Evolutionary conservation across 2,113 vertebrate genomes (phyloP), one percentile per base, ranked within the genome.

Genomic region (Burhinus bistriatus): DNA sequence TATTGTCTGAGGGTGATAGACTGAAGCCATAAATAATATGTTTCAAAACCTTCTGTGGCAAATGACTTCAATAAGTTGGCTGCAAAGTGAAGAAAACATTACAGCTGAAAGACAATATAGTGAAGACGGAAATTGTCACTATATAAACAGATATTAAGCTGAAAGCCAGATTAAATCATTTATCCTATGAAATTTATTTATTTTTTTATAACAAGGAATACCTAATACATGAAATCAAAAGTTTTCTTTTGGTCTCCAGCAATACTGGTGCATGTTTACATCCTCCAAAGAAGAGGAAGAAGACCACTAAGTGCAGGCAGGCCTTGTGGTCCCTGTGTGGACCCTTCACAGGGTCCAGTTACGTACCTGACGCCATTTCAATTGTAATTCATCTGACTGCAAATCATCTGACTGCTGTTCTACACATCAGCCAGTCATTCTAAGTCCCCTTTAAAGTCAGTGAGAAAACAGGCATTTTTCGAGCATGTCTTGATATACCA

Each of bases 11-110:
- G 34, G 36, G 22, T 92, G 76, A 90, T 47, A 95, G 72, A 26
- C 66, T 57, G 70, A 9, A 89, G 25, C 61, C 65, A 76, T 91
- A 92, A 92, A 91, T 76, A 92, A 84, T 54, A 88, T 19, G 17
- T 79, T 95, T 95, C 57, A 49, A 85, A 89, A 81, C 40, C 25
- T 91, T 87, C 70, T 65, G 73, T 51, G 86, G 66, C 58, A 95
- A 93, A 89, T 85, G 19, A 85, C 57, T 95, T 87, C 73, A 94
- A n/a, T 72, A 87, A 92, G 62, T 65, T 89, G 57, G 22, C 52
- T 82, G 47, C 29, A 75, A 89, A 89, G 16, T 12, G 52, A 84
- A 95, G 70, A 69, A 89, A 87, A 89, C 49, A 75, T 45, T 89
- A 69, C 29, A 82, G 49, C 22, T 82, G 34, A 84, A 78, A 83